Percentiles rank a stretch among this genome's conserved stretches.
These are phyloP conservation scores for Himalopsyche phryganea DNA, from an alignment of 1,140 invertebrate genomes.

Conservation along the genomic window DNA sequence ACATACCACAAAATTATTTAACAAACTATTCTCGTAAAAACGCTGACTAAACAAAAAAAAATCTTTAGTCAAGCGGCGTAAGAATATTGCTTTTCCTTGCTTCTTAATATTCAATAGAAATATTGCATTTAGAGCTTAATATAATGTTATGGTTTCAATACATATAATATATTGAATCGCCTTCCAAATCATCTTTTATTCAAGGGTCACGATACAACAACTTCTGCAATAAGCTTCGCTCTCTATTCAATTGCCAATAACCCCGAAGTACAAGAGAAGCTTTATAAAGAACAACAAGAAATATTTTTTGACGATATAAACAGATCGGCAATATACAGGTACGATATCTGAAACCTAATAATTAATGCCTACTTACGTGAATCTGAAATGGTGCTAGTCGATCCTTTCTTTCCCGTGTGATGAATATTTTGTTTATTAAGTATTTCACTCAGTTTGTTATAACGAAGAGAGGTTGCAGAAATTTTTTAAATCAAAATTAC, in stretches of 20 bases:
- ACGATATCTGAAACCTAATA: constrained; percentile 5
- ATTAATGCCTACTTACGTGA: not conserved
- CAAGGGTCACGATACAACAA: constrained; percentile 77
- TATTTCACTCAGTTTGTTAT: too few species aligned
- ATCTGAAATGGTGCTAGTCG: not conserved
- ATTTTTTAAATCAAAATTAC: too few species aligned
- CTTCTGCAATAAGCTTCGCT: constrained; percentile 56
- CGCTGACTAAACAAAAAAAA: too few species aligned
- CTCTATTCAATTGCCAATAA: constrained; percentile 53
- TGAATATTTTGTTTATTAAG: too few species aligned
- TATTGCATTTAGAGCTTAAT: too few species aligned
- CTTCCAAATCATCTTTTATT: not conserved
- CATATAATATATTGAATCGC: not conserved
- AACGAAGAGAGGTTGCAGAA: too few species aligned
- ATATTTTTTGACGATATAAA: constrained; percentile 48
- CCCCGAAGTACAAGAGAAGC: constrained; percentile 50
- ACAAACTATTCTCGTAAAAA: too few species aligned
- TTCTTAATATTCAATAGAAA: too few species aligned
- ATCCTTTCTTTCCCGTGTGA: too few species aligned
- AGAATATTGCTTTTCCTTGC: too few species aligned
- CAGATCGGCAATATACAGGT: constrained; percentile 49
- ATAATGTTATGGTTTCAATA: not conserved
- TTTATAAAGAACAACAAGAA: constrained; percentile 49
- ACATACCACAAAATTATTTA: too few species aligned
- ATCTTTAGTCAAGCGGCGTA: too few species aligned